Evolutionary conservation across 2,888 invertebrate species (phyloP).

Genomic region (Orthosia incerta): DNA sequence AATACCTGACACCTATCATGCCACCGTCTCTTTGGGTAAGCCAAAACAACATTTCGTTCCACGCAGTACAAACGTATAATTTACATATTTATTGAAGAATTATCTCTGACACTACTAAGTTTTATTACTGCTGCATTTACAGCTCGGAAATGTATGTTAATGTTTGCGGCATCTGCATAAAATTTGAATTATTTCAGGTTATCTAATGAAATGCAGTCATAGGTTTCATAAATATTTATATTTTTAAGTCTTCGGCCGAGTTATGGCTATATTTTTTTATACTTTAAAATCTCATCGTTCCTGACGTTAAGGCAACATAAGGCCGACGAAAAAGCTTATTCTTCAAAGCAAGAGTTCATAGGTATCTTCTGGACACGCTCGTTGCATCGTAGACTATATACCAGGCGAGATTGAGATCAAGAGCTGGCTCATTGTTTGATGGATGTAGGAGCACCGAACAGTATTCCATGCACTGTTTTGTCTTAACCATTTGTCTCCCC

Average conservation of each 20-base stretch:
- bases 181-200: slow-evolving; percentile 8
- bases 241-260: not conserved
- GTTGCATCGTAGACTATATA: too few relatives aligned
- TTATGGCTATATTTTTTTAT: not conserved
- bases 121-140: slow-evolving; percentile 27
- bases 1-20: slow-evolving; percentile 18
- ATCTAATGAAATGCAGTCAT: not conserved
- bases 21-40: slow-evolving; percentile 4
- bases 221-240: slow-evolving; percentile 7
- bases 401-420: not conserved
- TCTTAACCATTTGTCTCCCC: not conserved
- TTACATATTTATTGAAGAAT: slow-evolving; percentile 48
- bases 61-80: slow-evolving; percentile 20
- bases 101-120: slow-evolving; percentile 51
- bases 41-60: not conserved
- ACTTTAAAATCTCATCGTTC: not conserved
- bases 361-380: too few relatives aligned
- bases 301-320: not conserved
- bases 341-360: too few relatives aligned
- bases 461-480: not conserved
- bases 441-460: not conserved
- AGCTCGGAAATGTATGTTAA: slow-evolving; percentile 47
- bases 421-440: not conserved
- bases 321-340: not conserved
- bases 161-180: slow-evolving; percentile 40